phyloP scores from a whole-genome alignment of 1,140 invertebrate genomes.

The Alviniconcha marisindica region DNA sequence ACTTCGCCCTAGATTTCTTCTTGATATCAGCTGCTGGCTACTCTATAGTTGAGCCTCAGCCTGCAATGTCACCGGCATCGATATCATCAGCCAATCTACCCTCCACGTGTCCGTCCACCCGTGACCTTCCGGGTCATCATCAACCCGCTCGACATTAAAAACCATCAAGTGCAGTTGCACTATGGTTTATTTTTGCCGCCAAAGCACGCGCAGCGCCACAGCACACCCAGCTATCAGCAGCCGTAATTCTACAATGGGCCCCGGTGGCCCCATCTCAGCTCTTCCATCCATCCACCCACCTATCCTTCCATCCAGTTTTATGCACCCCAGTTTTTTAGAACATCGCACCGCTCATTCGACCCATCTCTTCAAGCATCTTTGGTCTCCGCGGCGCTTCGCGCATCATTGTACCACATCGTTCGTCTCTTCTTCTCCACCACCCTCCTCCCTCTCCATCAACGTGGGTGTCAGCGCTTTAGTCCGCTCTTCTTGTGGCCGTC shows the following conservation, averaged over 20 bases:
- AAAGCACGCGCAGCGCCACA: slow-evolving; percentile 8
- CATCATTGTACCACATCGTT: no score
- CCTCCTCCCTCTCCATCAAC: no score
- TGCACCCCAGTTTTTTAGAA: no score
- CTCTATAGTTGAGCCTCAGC: neutral
- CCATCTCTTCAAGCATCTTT: no score
- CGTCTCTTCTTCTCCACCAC: no score
- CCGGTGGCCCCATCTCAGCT: neutral
- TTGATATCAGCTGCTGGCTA: neutral
- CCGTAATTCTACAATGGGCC: neutral
- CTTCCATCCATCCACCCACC: slow-evolving; percentile 1
- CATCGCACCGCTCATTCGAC: no score
- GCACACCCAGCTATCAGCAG: neutral
- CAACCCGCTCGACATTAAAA: slow-evolving; percentile 1
- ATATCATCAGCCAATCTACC: neutral
- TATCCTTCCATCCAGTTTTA: neutral
- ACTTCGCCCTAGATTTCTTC: neutral
- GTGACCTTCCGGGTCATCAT: neutral
- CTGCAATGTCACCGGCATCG: neutral
- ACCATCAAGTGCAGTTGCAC: neutral
- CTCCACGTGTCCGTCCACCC: neutral
- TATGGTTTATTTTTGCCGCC: neutral
- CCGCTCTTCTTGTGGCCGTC: no score
- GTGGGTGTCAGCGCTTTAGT: no score
- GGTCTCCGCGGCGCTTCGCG: no score